Evolutionary conservation across 2,113 vertebrate genomes (phyloP).

Genomic region (Podiceps cristatus): DNA sequence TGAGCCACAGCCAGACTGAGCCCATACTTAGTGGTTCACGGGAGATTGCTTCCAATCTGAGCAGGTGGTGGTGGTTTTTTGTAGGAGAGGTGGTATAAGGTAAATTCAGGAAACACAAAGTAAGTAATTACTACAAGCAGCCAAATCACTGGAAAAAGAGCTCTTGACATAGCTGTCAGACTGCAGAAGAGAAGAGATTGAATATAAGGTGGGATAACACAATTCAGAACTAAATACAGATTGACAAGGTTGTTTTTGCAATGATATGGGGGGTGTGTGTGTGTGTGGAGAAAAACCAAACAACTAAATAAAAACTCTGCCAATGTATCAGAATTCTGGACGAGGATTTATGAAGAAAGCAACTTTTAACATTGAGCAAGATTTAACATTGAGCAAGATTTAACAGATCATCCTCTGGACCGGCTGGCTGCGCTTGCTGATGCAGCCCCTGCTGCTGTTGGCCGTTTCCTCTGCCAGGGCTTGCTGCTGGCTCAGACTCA

Average conservation of each 20-base stretch:
- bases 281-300: neutral
- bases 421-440: neutral
- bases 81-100: neutral
- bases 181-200: neutral
- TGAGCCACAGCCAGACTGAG: neutral
- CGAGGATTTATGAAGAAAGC: neutral
- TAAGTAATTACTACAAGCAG: neutral
- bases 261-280: too few relatives aligned
- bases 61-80: neutral
- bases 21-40: neutral
- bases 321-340: neutral
- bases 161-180: neutral
- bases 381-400: too few relatives aligned
- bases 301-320: neutral
- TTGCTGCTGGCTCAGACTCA: neutral
- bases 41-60: neutral
- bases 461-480: neutral
- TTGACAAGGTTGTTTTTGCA: neutral
- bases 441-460: neutral
- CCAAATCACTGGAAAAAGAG: neutral
- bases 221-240: neutral
- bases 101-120: neutral
- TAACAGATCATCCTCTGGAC: neutral
- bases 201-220: neutral
- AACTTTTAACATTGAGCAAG: neutral